Conservation (phyloP, 2,113 vertebrate genomes). For the Echinops telfairi region DNA sequence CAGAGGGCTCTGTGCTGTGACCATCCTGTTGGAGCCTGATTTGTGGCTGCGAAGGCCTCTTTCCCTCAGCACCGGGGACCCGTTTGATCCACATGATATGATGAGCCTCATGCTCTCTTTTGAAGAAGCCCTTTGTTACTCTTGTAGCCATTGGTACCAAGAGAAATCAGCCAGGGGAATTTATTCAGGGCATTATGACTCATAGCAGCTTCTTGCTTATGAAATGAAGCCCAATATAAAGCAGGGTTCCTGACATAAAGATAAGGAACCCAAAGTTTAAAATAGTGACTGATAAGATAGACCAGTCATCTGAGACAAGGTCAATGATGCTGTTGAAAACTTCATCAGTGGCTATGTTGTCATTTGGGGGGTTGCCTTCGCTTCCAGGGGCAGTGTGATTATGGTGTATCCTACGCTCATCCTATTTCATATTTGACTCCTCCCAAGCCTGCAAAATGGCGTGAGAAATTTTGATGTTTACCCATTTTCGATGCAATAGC, state of each 20-base stretch:
- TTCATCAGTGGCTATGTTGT: not conserved
- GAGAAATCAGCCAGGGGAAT: not conserved
- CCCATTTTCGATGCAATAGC: not conserved
- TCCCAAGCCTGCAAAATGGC: not conserved
- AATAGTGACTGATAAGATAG: not conserved
- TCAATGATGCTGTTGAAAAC: no score
- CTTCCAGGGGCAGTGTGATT: not conserved
- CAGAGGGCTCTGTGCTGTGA: not conserved
- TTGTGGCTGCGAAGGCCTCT: not conserved
- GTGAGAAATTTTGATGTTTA: conserved; percentile 13
- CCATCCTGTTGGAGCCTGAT: not conserved
- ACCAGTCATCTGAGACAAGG: not conserved
- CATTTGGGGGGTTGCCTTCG: not conserved
- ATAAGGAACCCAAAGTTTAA: not conserved
- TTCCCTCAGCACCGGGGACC: not conserved
- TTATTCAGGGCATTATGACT: not conserved
- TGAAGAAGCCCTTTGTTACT: not conserved
- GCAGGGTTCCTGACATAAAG: not conserved
- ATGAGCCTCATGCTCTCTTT: not conserved
- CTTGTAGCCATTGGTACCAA: not conserved
- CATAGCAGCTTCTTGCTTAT: not conserved
- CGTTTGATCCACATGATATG: not conserved
- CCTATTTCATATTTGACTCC: conserved; percentile 13
- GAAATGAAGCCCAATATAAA: not conserved
- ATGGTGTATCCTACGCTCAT: not conserved